Evolutionary conservation across 2,797 vertebrate species (phyloP).

Genomic region (Gallinago stenura): DNA sequence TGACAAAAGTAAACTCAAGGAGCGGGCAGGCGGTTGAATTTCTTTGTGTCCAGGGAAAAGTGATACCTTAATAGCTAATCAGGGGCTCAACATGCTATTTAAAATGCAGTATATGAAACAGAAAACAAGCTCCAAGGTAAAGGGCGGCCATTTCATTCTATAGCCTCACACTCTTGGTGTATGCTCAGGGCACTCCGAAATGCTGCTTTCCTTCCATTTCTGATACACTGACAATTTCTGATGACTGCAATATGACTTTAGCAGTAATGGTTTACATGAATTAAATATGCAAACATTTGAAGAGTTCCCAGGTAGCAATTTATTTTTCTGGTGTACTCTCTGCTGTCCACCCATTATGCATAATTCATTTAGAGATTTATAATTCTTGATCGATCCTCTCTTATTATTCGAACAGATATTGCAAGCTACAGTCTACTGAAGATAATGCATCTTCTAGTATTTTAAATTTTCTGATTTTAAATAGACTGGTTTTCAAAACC

Average conservation of each 20-base stretch:
- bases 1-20: background rate
- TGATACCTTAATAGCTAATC: background rate
- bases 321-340: background rate
- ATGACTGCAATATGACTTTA: background rate
- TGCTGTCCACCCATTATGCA: background rate
- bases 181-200: background rate
- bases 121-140: background rate
- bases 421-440: background rate
- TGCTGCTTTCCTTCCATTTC: background rate
- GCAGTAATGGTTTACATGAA: background rate
- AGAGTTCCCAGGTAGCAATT: background rate
- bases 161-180: background rate
- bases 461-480: background rate
- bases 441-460: background rate
- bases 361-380: background rate
- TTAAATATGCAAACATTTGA: background rate
- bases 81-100: background rate
- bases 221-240: background rate
- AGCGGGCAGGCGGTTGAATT: background rate
- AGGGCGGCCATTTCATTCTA: background rate
- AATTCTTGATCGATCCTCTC: background rate
- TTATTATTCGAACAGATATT: background rate
- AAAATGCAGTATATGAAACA: background rate
- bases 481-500: background rate
- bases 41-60: constrained; percentile 17